Percentiles rank a stretch among this genome's conserved stretches.
Conservation (phyloP, 23 tunicate species). For the Phallusia fumigata region DNA sequence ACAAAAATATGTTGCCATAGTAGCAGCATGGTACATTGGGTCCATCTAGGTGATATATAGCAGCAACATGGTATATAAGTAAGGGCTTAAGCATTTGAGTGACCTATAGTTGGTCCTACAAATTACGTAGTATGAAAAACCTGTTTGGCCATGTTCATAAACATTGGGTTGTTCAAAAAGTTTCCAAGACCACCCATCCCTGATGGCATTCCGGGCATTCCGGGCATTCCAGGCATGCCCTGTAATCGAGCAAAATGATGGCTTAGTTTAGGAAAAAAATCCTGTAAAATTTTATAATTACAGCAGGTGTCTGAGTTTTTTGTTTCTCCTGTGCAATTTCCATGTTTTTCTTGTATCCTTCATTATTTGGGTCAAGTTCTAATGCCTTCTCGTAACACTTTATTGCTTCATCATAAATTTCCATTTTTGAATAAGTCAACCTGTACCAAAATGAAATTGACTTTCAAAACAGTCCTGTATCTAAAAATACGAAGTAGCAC, state of each 20-base stretch:
- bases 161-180: slow-evolving; percentile 73
- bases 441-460: slow-evolving; percentile 10
- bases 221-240: not conserved
- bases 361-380: slow-evolving; percentile 82
- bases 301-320: not conserved
- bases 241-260: not conserved
- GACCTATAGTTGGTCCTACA: too few relatives aligned
- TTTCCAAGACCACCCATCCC: slow-evolving; percentile 49
- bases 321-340: slow-evolving; percentile 77
- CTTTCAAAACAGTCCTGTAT: not conserved
- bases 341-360: slow-evolving; percentile 87
- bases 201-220: not conserved
- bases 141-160: slow-evolving; percentile 92
- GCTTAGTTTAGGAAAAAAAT: not conserved
- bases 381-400: slow-evolving; percentile 84
- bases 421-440: slow-evolving; percentile 91
- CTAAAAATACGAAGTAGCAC: not conserved
- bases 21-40: too few relatives aligned
- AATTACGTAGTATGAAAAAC: too few relatives aligned
- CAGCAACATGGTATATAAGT: too few relatives aligned
- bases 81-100: too few relatives aligned
- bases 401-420: slow-evolving; percentile 77
- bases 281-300: not conserved
- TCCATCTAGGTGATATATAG: too few relatives aligned
- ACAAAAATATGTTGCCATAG: not conserved